Conservation (phyloP, 92 coral and sea anemone species). For the Zoanthus solanderi region DNA sequence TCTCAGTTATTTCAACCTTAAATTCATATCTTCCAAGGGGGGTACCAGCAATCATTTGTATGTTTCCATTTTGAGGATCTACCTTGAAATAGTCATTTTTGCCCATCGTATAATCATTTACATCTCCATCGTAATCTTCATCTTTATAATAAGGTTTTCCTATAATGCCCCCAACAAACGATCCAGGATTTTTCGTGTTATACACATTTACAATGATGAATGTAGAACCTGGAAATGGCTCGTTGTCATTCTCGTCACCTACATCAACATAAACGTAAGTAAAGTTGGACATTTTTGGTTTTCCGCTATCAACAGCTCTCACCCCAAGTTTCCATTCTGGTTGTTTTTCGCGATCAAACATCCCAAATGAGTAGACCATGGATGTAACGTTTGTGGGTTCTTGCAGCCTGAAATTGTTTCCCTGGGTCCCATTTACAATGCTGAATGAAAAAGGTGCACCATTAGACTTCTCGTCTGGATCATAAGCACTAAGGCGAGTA, state of each 20-base stretch:
- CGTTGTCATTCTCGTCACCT: slow-evolving; percentile 73
- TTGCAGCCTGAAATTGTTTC: slow-evolving; percentile 56
- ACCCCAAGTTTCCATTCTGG: slow-evolving; percentile 76
- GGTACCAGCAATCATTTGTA: slow-evolving; percentile 51
- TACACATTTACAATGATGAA: slow-evolving; percentile 82
- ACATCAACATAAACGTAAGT: slow-evolving; percentile 80
- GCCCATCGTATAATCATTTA: slow-evolving; percentile 67
- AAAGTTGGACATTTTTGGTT: slow-evolving; percentile 62
- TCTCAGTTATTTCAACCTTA: slow-evolving; percentile 53
- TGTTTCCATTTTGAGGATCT: slow-evolving; percentile 54
- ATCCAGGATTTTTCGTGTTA: slow-evolving; percentile 56
- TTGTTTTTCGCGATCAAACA: slow-evolving; percentile 70
- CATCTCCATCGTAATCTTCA: slow-evolving; percentile 81
- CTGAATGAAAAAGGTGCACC: slow-evolving; percentile 82
- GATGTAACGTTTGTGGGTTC: slow-evolving; percentile 66
- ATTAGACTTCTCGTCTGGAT: slow-evolving; percentile 86
- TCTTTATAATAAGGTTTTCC: slow-evolving; percentile 90
- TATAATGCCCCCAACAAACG: slow-evolving; percentile 83
- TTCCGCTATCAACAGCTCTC: slow-evolving; percentile 80
- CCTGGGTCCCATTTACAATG: slow-evolving; percentile 52
- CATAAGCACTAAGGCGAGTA: slow-evolving; percentile 74
- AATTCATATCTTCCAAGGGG: slow-evolving; percentile 72
- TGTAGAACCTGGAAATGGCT: slow-evolving; percentile 81
- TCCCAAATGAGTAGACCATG: slow-evolving; percentile 63
- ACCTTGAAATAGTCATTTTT: slow-evolving; percentile 53